A percentile compares a stretch with the other conserved stretches of the same genome.
Conservation (phyloP, 2,113 vertebrate genomes). For the Oryzias curvinotus region DNA sequence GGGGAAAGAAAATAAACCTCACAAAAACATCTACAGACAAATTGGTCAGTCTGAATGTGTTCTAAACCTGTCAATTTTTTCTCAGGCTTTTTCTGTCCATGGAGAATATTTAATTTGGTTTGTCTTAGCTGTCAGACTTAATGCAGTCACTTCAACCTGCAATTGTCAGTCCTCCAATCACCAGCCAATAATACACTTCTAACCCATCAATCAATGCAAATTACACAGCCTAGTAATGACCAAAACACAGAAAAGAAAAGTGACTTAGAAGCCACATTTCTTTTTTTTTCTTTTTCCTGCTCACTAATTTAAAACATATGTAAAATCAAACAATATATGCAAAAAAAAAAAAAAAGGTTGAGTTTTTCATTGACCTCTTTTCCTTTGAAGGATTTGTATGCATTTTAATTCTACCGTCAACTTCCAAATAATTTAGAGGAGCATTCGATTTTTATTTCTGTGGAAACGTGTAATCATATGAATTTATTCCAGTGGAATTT, state of each 20-base stretch:
- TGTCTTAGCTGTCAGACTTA: constrained; percentile 11
- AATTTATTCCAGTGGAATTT: constrained; percentile 15
- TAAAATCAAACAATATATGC: not conserved
- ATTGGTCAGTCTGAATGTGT: not conserved
- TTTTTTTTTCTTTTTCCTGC: not conserved
- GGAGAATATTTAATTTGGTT: constrained; percentile 41
- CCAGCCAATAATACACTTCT: constrained; percentile 40
- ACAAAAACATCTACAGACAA: not conserved
- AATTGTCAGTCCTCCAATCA: constrained; percentile 48
- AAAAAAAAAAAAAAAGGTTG: not conserved
- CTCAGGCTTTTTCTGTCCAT: constrained; percentile 8
- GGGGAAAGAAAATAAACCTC: too few species aligned
- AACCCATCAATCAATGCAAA: constrained; percentile 47
- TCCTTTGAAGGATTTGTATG: constrained; percentile 2
- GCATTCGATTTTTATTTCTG: not conserved
- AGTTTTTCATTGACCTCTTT: not conserved
- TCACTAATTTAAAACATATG: too few species aligned
- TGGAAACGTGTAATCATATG: not conserved
- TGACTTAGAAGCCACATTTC: constrained; percentile 22
- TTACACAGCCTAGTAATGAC: constrained; percentile 26
- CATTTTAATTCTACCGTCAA: constrained; percentile 15
- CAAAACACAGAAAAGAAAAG: not conserved
- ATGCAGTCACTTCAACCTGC: constrained; percentile 25
- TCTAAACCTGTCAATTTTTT: constrained; percentile 28
- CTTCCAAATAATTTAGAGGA: constrained; percentile 11